A percentile compares a stretch with the other conserved stretches of the same genome.
These are phyloP conservation scores for Varroa destructor DNA, from an alignment of 1,140 invertebrate species.

Conservation along the genomic window DNA sequence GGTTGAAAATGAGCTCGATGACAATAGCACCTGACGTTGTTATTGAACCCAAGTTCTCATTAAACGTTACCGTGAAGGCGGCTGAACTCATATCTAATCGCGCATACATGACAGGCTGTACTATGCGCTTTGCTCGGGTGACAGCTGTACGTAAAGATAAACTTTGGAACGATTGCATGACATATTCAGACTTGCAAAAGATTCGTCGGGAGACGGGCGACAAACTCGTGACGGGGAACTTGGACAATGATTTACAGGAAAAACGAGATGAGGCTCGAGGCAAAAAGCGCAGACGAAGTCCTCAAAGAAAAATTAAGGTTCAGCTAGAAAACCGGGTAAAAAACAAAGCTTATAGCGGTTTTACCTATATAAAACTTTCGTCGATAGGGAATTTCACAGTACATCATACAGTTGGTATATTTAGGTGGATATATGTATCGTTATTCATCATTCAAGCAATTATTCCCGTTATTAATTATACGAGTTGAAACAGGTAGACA, in stretches of 20 bases:
- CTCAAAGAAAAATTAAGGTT: constrained; percentile 17
- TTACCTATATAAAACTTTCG: no score
- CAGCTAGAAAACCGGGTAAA: constrained; percentile 5
- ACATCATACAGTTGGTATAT: background rate
- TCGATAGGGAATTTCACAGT: no score
- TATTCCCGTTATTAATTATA: background rate
- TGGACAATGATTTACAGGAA: background rate
- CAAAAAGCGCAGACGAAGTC: background rate
- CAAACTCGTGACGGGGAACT: background rate
- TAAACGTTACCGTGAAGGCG: constrained; percentile 1
- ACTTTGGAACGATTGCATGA: constrained; percentile 15
- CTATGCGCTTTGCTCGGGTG: constrained; percentile 1
- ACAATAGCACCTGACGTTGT: background rate
- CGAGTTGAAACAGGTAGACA: no score
- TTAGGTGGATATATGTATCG: background rate
- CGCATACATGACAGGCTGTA: constrained; percentile 6
- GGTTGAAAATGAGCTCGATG: constrained; percentile 25
- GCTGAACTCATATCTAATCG: background rate
- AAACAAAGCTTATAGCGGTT: no score
- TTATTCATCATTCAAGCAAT: background rate
- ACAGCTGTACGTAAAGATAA: background rate
- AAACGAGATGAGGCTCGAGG: background rate
- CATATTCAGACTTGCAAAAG: background rate
- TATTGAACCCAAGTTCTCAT: background rate
- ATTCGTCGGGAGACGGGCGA: background rate